Conservation (phyloP, 1,140 invertebrate species). For the Kradibia gibbosae region DNA sequence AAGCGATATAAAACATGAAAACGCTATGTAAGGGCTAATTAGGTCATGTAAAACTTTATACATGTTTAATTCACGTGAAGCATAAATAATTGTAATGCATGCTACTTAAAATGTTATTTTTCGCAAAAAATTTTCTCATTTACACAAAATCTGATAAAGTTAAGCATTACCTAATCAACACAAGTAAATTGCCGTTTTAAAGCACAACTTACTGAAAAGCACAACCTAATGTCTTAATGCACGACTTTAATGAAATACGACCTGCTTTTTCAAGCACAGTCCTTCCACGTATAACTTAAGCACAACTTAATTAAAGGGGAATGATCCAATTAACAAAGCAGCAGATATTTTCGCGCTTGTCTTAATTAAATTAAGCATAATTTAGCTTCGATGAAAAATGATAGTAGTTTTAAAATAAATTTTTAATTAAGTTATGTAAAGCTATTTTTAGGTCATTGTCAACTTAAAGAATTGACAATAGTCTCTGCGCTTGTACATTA, state of each 20-base stretch:
- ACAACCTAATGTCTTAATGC: constrained; percentile 48
- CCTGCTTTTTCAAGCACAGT: constrained; percentile 24
- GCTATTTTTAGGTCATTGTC: constrained; percentile 45
- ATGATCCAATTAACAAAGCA: constrained; percentile 21
- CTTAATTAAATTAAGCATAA: constrained; percentile 46
- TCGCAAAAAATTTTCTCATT: constrained; percentile 21
- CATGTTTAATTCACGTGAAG: constrained; percentile 27
- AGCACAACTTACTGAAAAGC: constrained; percentile 46
- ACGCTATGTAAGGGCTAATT: constrained; percentile 40
- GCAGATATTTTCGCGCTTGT: constrained; percentile 24
- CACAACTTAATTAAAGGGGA: constrained; percentile 47
- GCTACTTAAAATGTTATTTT: constrained; percentile 3
- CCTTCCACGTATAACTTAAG: constrained; percentile 37
- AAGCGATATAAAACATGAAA: constrained; percentile 47
- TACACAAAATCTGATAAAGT: constrained; percentile 37
- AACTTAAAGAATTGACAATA: constrained; percentile 49
- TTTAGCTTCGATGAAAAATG: constrained; percentile 23
- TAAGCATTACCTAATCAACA: constrained; percentile 41
- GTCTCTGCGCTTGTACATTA: constrained; percentile 36
- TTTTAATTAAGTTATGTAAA: constrained; percentile 48
- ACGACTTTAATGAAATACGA: constrained; percentile 43
- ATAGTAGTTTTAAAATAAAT: constrained; percentile 33
- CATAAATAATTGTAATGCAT: constrained; percentile 26
- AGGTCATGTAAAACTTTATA: constrained; percentile 49
- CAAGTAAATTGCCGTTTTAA: constrained; percentile 35